Evolutionary conservation across 2,797 vertebrate genomes (phyloP), one percentile per base, ranked within the genome.

Genomic region (Clamator glandarius): DNA sequence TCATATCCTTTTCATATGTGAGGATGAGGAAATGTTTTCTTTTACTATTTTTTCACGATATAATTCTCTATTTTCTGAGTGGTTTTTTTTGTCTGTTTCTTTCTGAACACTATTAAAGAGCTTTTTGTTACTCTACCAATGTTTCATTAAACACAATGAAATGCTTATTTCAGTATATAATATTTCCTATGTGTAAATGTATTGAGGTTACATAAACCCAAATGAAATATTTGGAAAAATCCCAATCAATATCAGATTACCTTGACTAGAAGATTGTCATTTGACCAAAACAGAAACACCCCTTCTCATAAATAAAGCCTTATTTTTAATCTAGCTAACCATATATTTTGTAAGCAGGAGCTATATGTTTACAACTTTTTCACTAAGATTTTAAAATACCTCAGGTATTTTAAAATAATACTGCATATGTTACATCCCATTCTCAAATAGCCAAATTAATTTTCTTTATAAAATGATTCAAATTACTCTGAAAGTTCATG

Each of bases 261-360:
- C 18, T 89, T 54, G 8, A 36, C 73, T 52, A 35, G 5, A 83
- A 72, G 17, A 33, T 1, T 76, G 5, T 5, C 1, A 41, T 80
- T 76, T 62, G 6, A 80, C 7, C 31, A 46, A 69, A 87, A 39
- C 3, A 55, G 24, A 74, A 75, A 57, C 21, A 29, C 5, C 4
- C 5, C 2, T 4, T 11, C 12, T 5, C 4, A 12, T 12, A 9
- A 4, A 6, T 4, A 31, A 75, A 20, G 0, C 2, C 4, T 3
- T 3, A 17, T 12, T 19, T 15, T 79, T 82, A 48, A 44, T 50
- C 10, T 61, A 58, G 10, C 3, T 54, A 50, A 61, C 39, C 12
- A 10, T 17, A 5, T 28, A 24, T 76, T 81, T 73, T 80, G 13
- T 59, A 84, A 69, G 17, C 11, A 41, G 6, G 7, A 83, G 3